Evolutionary conservation across 2,888 invertebrate species (phyloP).

Genomic region (Odontocolon sp.): DNA sequence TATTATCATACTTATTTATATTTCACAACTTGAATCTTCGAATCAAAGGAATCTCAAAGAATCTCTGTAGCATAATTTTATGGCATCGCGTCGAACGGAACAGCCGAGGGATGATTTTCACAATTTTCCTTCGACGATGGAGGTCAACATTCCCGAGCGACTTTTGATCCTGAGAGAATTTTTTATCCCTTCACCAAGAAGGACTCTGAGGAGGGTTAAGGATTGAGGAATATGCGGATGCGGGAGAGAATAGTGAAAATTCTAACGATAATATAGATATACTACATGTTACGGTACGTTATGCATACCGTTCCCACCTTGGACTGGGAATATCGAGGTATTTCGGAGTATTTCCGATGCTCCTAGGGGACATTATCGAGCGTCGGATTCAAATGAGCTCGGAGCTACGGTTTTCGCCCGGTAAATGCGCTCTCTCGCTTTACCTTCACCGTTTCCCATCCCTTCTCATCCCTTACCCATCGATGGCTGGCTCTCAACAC

Average conservation of each 20-base stretch:
- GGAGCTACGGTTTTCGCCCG: constrained; percentile 68
- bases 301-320: constrained; percentile 25
- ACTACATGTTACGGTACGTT: background rate
- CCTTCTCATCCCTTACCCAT: constrained; percentile 25
- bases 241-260: background rate
- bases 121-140: background rate
- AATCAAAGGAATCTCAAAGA: no score
- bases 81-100: no score
- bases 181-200: background rate
- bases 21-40: no score
- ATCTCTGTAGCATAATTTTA: no score
- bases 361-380: constrained; percentile 75
- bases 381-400: constrained; percentile 76
- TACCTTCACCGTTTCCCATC: constrained; percentile 36
- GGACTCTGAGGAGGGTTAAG: constrained; percentile 3
- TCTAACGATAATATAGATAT: background rate
- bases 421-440: constrained; percentile 28
- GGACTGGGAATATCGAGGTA: constrained; percentile 55
- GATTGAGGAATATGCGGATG: constrained; percentile 3
- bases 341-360: constrained; percentile 67
- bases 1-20: no score
- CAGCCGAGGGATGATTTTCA: background rate
- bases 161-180: constrained; percentile 6
- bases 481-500: constrained; percentile 27
- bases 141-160: background rate